Conservation (phyloP, 2,113 vertebrate species). For the Hypomesus transpacificus region DNA sequence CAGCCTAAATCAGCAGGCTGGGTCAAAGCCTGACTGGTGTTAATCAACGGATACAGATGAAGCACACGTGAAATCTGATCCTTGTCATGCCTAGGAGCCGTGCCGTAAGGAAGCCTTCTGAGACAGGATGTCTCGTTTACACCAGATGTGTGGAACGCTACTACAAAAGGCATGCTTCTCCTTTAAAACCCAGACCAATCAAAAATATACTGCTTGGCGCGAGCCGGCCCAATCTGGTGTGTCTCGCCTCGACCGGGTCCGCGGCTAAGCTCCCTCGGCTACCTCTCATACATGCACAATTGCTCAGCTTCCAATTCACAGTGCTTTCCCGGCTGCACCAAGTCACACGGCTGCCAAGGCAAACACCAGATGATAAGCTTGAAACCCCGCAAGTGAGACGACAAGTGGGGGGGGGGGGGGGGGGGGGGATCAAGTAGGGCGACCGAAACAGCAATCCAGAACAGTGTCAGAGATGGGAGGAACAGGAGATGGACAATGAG, state of each 20-base stretch:
- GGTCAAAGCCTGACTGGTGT: constrained; percentile 39
- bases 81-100: constrained; percentile 21
- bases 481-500: constrained; percentile 25
- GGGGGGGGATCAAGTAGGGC: constrained; percentile 17
- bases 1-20: constrained; percentile 48
- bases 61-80: constrained; percentile 49
- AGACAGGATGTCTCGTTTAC: constrained; percentile 17
- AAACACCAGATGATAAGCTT: constrained; percentile 44
- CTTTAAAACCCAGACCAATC: constrained; percentile 54
- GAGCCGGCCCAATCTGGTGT: constrained; percentile 48
- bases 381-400: constrained; percentile 34
- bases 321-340: constrained; percentile 52
- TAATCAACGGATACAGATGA: constrained; percentile 50
- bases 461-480: constrained; percentile 44
- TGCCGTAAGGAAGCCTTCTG: not conserved
- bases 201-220: constrained; percentile 49
- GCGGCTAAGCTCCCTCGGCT: constrained; percentile 40
- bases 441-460: constrained; percentile 43
- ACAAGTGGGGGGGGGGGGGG: constrained; percentile 30
- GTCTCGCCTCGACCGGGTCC: constrained; percentile 49
- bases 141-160: constrained; percentile 29
- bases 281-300: constrained; percentile 54
- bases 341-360: constrained; percentile 39
- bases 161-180: constrained; percentile 51
- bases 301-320: constrained; percentile 51